These are phyloP conservation scores for Zonotrichia leucophrys DNA, from an alignment of 2,113 vertebrate species.

Conservation along the genomic window DNA sequence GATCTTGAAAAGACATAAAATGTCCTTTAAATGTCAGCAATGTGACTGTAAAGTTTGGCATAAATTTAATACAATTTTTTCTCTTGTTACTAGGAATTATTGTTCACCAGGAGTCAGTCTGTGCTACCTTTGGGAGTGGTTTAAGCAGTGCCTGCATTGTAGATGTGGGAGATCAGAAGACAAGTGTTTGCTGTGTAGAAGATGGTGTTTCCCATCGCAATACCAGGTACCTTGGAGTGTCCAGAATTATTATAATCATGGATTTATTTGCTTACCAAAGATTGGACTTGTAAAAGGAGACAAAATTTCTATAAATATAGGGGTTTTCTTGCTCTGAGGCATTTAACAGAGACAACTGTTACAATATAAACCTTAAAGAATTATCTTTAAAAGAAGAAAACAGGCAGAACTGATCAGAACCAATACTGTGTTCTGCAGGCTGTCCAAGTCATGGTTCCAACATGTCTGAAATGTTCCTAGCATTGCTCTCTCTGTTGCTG, in stretches of 20 bases:
- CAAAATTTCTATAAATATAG: background rate
- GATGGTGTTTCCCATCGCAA: conserved; percentile 96
- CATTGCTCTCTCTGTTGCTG: background rate
- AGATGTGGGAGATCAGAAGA: conserved; percentile 97
- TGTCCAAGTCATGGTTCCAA: background rate
- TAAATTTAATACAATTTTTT: background rate
- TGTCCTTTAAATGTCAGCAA: background rate
- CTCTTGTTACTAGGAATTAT: conserved; percentile 80
- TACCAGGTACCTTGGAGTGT: conserved; percentile 80
- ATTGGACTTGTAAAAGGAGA: background rate
- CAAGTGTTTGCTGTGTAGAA: conserved; percentile 95
- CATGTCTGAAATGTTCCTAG: background rate
- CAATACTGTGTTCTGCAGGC: background rate
- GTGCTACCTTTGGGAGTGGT: conserved; percentile 93
- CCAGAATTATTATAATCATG: background rate
- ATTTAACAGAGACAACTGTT: background rate
- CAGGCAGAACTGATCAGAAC: background rate
- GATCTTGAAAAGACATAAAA: background rate
- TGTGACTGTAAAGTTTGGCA: background rate
- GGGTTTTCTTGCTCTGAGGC: accelerated
- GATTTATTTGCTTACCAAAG: background rate
- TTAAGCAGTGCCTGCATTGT: conserved; percentile 94
- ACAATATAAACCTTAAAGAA: background rate
- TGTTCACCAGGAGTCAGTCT: conserved; percentile 96
- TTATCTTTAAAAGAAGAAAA: background rate